phyloP scores from a whole-genome alignment of 2,797 vertebrate species.

The Falco columbarius region DNA sequence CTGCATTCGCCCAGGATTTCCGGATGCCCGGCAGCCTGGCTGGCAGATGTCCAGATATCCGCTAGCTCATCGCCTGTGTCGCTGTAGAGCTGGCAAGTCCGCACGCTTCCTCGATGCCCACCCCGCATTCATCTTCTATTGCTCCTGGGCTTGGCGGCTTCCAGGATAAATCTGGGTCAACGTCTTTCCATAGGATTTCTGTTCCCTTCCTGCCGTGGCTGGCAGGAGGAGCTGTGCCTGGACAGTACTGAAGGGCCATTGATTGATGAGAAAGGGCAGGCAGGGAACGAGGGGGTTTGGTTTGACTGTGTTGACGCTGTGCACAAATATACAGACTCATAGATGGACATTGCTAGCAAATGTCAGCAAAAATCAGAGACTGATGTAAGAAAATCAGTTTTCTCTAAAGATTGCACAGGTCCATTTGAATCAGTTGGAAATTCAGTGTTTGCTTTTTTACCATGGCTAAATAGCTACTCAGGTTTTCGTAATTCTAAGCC shows the following conservation, averaged over 20 bases:
- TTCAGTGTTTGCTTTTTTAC: not conserved
- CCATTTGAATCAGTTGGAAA: not conserved
- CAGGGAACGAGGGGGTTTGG: not conserved
- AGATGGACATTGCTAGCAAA: not conserved
- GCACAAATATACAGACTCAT: not conserved
- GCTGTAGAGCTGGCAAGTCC: conserved; percentile 1
- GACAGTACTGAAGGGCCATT: not conserved
- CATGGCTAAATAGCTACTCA: not conserved
- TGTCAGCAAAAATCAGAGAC: not conserved
- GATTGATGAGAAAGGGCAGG: not conserved
- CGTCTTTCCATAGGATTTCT: not conserved
- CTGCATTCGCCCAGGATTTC: not conserved
- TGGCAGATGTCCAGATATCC: not conserved
- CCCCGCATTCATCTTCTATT: not conserved
- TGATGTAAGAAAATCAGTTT: not conserved
- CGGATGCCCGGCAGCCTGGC: not conserved
- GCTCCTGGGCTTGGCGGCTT: not conserved
- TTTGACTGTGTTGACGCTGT: not conserved
- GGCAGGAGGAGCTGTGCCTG: not conserved
- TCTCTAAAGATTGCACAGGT: not conserved
- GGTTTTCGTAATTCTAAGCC: not conserved
- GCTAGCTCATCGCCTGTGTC: accelerated
- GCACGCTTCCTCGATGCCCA: accelerated
- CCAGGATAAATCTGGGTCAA: conserved; percentile 49
- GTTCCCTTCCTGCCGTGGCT: not conserved